These are phyloP conservation scores for Crossaster papposus DNA, from an alignment of 53 echinoderm and acorn worm species.

Conservation along the genomic window DNA sequence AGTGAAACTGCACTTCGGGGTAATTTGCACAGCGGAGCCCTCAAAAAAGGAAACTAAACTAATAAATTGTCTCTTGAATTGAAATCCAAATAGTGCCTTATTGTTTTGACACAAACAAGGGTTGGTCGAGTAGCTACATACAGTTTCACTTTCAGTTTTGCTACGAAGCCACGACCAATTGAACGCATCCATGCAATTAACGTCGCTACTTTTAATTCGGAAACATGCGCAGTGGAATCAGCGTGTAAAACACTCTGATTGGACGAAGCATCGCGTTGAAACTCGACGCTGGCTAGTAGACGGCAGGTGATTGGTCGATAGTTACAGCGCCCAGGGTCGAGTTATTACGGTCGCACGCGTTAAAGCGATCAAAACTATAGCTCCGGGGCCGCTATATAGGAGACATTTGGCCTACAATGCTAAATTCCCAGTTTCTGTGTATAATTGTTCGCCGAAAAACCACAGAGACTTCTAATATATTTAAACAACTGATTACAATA, in stretches of 20 bases:
- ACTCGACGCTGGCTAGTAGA: background rate
- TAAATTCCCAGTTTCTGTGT: background rate
- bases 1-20: background rate
- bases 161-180: no score
- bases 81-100: background rate
- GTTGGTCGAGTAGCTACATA: background rate
- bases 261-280: background rate
- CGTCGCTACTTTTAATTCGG: no score
- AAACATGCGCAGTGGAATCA: no score
- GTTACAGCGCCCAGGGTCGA: background rate
- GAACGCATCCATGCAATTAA: no score
- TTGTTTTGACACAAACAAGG: background rate
- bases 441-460: background rate
- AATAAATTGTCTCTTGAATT: background rate
- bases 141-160: no score
- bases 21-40: background rate
- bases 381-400: no score
- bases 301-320: background rate
- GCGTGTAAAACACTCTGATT: background rate
- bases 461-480: background rate
- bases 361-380: no score
- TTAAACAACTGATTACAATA: background rate
- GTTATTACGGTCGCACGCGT: no score
- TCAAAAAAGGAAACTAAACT: constrained; percentile 11
- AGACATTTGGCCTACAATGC: background rate